Conservation (phyloP, 1,140 invertebrate genomes). For the Antheraea pernyi region DNA sequence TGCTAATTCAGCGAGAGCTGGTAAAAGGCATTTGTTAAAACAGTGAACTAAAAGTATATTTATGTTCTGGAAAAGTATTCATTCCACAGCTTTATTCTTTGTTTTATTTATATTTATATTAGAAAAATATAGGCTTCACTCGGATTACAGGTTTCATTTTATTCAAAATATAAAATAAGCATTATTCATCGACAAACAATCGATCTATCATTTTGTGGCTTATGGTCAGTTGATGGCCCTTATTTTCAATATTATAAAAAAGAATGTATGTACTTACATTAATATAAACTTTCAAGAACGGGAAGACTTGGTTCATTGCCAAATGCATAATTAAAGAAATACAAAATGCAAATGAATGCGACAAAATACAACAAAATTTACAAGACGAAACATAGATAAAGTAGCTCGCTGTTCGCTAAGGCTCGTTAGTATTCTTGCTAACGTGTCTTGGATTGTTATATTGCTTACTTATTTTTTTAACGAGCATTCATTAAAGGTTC, state of each 20-base stretch:
- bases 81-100: neutral
- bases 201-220: too few species aligned
- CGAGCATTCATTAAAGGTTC: neutral
- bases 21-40: constrained; percentile 1
- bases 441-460: neutral
- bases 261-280: neutral
- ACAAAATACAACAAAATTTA: constrained; percentile 2
- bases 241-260: neutral
- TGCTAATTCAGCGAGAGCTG: neutral
- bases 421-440: neutral
- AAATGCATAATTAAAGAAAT: neutral
- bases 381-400: neutral
- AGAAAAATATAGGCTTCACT: neutral
- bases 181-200: too few species aligned
- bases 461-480: neutral
- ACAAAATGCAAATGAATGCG: constrained; percentile 2
- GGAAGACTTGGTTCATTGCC: neutral
- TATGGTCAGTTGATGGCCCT: too few species aligned
- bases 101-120: neutral
- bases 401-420: neutral
- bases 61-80: neutral
- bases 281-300: neutral
- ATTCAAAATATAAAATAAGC: too few species aligned
- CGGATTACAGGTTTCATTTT: too few species aligned
- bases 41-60: neutral